Conservation (phyloP, 2,113 vertebrate species). For the Thalassoma bifasciatum region DNA sequence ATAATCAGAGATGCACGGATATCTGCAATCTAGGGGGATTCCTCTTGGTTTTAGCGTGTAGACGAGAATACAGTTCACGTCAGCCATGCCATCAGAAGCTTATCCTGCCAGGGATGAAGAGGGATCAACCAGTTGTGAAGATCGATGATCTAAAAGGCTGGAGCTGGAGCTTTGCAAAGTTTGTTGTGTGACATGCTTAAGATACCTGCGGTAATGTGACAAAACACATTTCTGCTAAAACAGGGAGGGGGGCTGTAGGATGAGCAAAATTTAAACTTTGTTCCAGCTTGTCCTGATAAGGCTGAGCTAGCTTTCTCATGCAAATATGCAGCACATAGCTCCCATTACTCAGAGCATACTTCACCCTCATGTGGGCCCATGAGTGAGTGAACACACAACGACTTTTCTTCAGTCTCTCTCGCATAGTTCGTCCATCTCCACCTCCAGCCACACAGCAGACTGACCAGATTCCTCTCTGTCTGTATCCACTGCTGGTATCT, state of each 20-base stretch:
- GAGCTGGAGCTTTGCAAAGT: not conserved
- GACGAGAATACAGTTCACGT: conserved; percentile 43
- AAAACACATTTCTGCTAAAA: not conserved
- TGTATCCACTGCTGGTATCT: conserved; percentile 36
- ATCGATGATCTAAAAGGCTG: conserved; percentile 9
- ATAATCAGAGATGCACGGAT: conserved; percentile 62
- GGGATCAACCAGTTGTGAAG: conserved; percentile 21
- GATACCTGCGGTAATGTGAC: not conserved
- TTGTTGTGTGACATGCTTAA: conserved; percentile 1
- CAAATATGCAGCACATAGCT: conserved; percentile 2
- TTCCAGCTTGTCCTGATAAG: not conserved
- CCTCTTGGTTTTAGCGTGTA: conserved; percentile 35
- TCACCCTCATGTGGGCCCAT: conserved; percentile 9
- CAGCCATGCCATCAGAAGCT: conserved; percentile 54
- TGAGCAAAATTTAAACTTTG: not conserved
- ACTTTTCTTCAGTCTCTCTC: conserved; percentile 46
- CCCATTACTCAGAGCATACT: conserved; percentile 9
- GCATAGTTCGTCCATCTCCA: conserved; percentile 52
- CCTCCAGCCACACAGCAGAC: conserved; percentile 61
- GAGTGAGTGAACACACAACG: conserved; percentile 13
- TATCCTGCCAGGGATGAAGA: conserved; percentile 21
- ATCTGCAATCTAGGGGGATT: conserved; percentile 53
- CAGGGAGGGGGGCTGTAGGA: not conserved
- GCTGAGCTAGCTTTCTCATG: not conserved
- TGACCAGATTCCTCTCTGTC: conserved; percentile 62